Evolutionary conservation across 2,888 invertebrate genomes (phyloP), one percentile per base, ranked within the genome.

Genomic region (Lithophane semibrunnea): DNA sequence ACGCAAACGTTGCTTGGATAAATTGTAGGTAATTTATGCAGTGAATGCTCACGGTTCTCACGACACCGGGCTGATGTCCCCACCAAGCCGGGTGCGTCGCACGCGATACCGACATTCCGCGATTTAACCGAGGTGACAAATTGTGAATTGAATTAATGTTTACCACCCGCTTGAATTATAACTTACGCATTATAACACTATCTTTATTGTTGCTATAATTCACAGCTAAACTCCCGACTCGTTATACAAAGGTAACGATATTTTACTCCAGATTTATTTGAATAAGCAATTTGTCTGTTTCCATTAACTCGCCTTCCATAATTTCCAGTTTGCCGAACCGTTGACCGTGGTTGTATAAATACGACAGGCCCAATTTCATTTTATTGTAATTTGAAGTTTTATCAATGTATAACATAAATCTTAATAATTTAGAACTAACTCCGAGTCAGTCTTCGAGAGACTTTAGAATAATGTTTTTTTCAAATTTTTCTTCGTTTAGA

Each of bases 61-160:
- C 93, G 93, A 93, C 92, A 92, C 89, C 89, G 89, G 91, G 89
- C 90, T 92, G 93, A 94, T 93, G 93, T 91, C 91, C 90, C 86
- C 89, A 88, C 86, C 90, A 87, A 83, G 88, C 87, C 90, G 90
- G 87, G 87, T 83, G 85, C 88, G 85, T 86, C 86, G 87, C 83
- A 96, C 96, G 96, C 96, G 94, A 96, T 94, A 86, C 91, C 91
- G 85, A 92, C 96, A 96, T 96, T 96, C 95, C 84, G 88, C 93
- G 93, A 93, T 93, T 93, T 92, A 92, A 90, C 91, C 87, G 90
- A 94, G 94, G 95, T 95, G 95, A 95, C 95, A 95, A 95, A 95
- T 95, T 93, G 94, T 93, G 93, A 95, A 95, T 95, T 92, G 93
- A 95, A 95, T 95, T 95, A 94, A 95, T 94, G 94, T 94, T 93